Evolutionary conservation across 1,140 invertebrate species (phyloP).

Genomic region (Notospermus geniculatus): DNA sequence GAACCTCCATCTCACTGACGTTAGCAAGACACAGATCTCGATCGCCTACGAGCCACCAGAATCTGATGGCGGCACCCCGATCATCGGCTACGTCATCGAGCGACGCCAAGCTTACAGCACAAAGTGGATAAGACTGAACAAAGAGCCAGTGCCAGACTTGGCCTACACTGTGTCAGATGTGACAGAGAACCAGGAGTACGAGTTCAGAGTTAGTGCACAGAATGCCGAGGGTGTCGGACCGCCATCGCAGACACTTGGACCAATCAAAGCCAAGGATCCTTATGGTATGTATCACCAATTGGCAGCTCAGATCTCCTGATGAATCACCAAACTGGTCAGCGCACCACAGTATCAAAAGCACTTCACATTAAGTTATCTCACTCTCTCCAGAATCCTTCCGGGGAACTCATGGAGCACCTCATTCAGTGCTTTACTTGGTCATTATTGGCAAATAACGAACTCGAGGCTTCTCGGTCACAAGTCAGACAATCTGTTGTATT

Average conservation of each 20-base stretch:
- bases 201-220: constrained; percentile 92
- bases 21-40: constrained; percentile 87
- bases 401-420: constrained; percentile 85
- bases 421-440: no score
- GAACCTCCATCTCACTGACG: constrained; percentile 75
- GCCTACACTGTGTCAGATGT: constrained; percentile 53
- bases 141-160: constrained; percentile 1
- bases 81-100: constrained; percentile 85
- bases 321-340: background rate
- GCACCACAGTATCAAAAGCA: no score
- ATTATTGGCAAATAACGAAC: no score
- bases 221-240: constrained; percentile 94
- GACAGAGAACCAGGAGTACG: constrained; percentile 82
- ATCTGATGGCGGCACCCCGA: constrained; percentile 66
- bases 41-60: constrained; percentile 71
- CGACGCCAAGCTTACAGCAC: constrained; percentile 36
- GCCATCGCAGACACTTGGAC: constrained; percentile 76
- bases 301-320: background rate
- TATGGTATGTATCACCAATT: constrained; percentile 64
- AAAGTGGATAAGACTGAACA: constrained; percentile 5
- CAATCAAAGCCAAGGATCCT: constrained; percentile 85
- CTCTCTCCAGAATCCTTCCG: no score
- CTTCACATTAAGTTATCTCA: no score
- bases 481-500: background rate
- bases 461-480: no score